These are phyloP conservation scores for Nomada goodeniana DNA, from an alignment of 2,888 invertebrate genomes.

Conservation along the genomic window DNA sequence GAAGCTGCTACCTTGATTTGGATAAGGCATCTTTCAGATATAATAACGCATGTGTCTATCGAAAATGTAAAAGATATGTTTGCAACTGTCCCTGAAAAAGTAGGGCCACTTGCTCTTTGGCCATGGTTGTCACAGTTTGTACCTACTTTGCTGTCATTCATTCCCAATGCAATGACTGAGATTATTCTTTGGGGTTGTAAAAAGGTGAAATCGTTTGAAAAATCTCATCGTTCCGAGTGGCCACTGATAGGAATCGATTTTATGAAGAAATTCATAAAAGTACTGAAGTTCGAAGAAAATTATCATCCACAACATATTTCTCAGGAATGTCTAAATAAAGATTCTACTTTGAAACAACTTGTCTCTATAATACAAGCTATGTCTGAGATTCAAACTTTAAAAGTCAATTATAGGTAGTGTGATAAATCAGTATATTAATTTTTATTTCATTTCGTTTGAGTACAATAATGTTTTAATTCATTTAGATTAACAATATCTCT, in stretches of 20 bases:
- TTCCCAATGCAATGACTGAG: slow-evolving; percentile 74
- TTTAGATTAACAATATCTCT: slow-evolving; percentile 73
- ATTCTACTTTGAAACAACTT: slow-evolving; percentile 75
- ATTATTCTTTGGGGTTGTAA: slow-evolving; percentile 77
- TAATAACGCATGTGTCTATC: slow-evolving; percentile 71
- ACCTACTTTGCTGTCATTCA: slow-evolving; percentile 74
- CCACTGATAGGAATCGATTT: slow-evolving; percentile 80
- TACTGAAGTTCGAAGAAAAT: slow-evolving; percentile 75
- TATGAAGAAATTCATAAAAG: slow-evolving; percentile 78
- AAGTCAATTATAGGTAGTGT: slow-evolving; percentile 74
- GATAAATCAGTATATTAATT: neutral
- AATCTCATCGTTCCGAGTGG: slow-evolving; percentile 71
- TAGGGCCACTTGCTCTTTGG: slow-evolving; percentile 68
- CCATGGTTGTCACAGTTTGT: slow-evolving; percentile 81
- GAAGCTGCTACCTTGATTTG: slow-evolving; percentile 81
- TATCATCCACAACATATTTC: slow-evolving; percentile 67
- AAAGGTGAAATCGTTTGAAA: slow-evolving; percentile 76
- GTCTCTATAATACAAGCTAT: slow-evolving; percentile 74
- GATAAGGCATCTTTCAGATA: slow-evolving; percentile 78
- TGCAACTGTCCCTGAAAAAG: slow-evolving; percentile 71
- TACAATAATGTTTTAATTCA: slow-evolving; percentile 20
- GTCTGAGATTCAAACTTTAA: slow-evolving; percentile 76
- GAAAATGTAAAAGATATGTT: slow-evolving; percentile 73
- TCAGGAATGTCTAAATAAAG: slow-evolving; percentile 70
- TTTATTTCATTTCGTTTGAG: slow-evolving; percentile 1